Conservation (phyloP, 2,113 vertebrate species). For the Anser cygnoides region DNA sequence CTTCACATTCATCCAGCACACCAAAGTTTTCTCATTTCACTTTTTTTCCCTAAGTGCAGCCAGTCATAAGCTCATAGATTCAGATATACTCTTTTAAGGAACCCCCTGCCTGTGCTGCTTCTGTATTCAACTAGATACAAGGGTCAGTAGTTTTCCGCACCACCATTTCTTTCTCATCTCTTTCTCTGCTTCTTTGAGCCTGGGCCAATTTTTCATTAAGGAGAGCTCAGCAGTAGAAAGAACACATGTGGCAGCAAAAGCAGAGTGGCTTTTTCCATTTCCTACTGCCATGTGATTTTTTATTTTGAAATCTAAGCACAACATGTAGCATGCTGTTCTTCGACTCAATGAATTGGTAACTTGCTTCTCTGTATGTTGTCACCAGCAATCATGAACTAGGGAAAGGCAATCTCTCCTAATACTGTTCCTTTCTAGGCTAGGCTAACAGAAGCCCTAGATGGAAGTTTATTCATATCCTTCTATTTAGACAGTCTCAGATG, state of each 20-base stretch:
- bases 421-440: not conserved
- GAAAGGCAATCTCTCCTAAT: not conserved
- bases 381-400: not conserved
- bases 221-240: not conserved
- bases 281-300: not conserved
- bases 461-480: not conserved
- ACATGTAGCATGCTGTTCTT: not conserved
- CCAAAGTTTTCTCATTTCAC: not conserved
- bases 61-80: not conserved
- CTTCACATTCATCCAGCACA: not conserved
- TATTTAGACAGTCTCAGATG: not conserved
- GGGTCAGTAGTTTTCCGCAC: not conserved
- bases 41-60: not conserved
- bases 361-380: conserved; percentile 30
- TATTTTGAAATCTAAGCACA: conserved; percentile 23
- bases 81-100: not conserved
- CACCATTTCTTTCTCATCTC: not conserved
- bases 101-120: not conserved
- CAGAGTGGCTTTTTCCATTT: not conserved
- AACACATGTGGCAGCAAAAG: not conserved
- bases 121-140: not conserved
- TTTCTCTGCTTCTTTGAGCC: not conserved
- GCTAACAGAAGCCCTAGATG: not conserved
- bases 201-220: not conserved
- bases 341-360: not conserved